phyloP scores from a whole-genome alignment of 2,113 vertebrate species.

The Eulemur rufifrons region DNA sequence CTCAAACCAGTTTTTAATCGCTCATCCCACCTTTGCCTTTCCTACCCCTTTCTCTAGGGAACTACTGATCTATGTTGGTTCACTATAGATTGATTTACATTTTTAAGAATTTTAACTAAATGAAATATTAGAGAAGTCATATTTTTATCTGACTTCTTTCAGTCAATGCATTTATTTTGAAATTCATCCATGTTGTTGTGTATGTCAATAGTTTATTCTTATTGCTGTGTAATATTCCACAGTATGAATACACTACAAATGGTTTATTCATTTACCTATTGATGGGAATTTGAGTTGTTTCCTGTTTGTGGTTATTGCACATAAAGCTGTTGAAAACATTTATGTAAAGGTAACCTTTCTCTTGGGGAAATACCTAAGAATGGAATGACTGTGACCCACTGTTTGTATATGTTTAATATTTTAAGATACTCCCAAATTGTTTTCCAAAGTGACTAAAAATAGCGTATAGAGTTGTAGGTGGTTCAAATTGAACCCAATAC shows the following conservation, averaged over 20 bases:
- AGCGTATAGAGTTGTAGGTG: not conserved
- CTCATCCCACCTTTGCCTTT: not conserved
- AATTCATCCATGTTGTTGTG: not conserved
- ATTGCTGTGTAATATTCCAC: not conserved
- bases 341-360: not conserved
- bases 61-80: not conserved
- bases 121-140: not conserved
- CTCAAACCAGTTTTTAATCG: not conserved
- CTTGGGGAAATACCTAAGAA: not conserved
- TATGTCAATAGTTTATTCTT: not conserved
- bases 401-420: not conserved
- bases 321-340: not conserved
- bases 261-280: not conserved
- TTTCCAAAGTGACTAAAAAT: not conserved
- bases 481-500: not conserved
- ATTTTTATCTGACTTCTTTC: not conserved
- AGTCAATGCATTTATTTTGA: not conserved
- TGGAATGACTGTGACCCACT: not conserved
- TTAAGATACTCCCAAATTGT: not conserved
- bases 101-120: not conserved
- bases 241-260: not conserved
- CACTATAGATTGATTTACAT: not conserved
- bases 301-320: not conserved
- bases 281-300: not conserved
- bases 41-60: not conserved